Percentiles rank a stretch among this genome's conserved stretches.
These are phyloP conservation scores for Elaphurus davidianus DNA, from an alignment of 2,113 vertebrate genomes.

Conservation along the genomic window DNA sequence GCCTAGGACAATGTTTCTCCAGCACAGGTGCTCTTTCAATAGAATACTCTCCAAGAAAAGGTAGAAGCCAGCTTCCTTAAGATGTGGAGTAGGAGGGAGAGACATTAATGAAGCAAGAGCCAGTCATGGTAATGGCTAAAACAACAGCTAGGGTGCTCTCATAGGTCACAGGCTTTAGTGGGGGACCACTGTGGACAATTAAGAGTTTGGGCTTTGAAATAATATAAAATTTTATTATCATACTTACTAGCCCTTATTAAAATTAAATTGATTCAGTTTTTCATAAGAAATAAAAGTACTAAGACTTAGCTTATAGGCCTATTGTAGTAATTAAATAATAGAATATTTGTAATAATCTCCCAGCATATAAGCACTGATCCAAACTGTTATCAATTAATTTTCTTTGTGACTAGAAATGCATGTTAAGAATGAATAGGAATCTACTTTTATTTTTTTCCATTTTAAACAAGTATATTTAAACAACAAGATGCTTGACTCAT, in stretches of 20 bases:
- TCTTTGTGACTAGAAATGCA: not conserved
- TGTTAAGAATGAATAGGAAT: not conserved
- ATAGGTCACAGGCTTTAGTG: slow-evolving; percentile 75
- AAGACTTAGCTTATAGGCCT: not conserved
- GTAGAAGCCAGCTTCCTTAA: not conserved
- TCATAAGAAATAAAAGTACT: not conserved
- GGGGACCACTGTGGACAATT: slow-evolving; percentile 75
- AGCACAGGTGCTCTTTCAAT: not conserved
- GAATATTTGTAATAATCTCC: not conserved
- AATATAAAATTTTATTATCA: not conserved
- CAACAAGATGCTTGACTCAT: not conserved
- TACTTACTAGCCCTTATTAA: not conserved
- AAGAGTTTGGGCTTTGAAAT: not conserved
- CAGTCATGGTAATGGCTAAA: not conserved
- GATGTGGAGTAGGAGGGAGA: not conserved
- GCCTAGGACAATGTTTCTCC: not conserved
- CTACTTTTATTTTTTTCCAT: not conserved
- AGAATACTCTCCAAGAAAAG: too few relatives aligned
- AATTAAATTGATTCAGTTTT: not conserved
- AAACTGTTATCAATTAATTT: not conserved
- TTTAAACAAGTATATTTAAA: not conserved
- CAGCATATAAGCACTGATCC: not conserved
- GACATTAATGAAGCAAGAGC: not conserved
- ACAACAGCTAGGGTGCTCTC: not conserved
- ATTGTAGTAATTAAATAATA: not conserved